Percentiles rank a stretch among this genome's conserved stretches.
Evolutionary conservation across 2,113 vertebrate species (phyloP).

Genomic region (Rhombomys opimus): DNA sequence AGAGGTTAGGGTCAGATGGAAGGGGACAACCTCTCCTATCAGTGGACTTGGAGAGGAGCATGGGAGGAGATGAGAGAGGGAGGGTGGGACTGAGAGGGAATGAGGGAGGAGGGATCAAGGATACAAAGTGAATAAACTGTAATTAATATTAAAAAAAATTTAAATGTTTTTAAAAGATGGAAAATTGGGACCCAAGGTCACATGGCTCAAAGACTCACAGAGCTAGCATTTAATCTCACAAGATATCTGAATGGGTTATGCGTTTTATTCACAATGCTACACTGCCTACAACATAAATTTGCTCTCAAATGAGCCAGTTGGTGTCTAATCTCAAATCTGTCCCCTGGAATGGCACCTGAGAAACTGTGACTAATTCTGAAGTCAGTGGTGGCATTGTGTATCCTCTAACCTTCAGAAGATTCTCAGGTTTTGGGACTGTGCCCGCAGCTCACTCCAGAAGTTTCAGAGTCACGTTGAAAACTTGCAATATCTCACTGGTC

Average conservation of each 20-base stretch:
- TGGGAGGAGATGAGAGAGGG: too few relatives aligned
- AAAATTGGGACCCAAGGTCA: not conserved
- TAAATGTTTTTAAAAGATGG: too few relatives aligned
- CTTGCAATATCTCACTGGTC: not conserved
- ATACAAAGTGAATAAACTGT: too few relatives aligned
- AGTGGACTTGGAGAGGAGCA: too few relatives aligned
- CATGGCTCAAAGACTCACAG: not conserved
- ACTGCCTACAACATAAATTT: too few relatives aligned
- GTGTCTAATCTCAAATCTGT: not conserved
- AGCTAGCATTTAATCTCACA: not conserved
- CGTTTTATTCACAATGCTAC: not conserved
- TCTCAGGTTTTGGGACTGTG: too few relatives aligned
- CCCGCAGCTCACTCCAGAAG: not conserved
- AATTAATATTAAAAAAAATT: too few relatives aligned
- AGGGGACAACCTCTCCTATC: too few relatives aligned
- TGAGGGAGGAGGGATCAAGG: too few relatives aligned
- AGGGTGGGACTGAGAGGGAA: too few relatives aligned
- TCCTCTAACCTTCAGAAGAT: not conserved
- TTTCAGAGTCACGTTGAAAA: not conserved
- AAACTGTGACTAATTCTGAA: not conserved
- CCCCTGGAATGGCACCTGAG: not conserved
- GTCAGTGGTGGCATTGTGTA: rapidly evolving
- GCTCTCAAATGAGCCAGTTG: not conserved
- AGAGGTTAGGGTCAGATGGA: too few relatives aligned
- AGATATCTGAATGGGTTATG: not conserved